Conservation (phyloP, 92 coral and sea anemone genomes). For the Zoanthus sansibaricus region DNA sequence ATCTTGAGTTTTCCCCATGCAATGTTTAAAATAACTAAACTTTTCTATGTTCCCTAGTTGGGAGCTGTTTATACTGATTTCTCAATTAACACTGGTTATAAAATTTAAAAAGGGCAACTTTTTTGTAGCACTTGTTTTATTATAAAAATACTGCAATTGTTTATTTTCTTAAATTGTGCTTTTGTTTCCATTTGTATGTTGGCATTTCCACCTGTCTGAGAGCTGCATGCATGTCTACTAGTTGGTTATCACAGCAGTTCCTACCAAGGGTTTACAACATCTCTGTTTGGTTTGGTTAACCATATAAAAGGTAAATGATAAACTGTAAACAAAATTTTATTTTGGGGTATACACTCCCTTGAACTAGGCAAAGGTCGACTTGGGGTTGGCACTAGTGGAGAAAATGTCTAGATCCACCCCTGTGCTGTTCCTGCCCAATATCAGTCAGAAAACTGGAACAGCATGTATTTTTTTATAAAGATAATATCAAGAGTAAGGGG, state of each 20-base stretch:
- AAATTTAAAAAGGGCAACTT: neutral
- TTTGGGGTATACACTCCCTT: neutral
- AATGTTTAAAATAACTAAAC: neutral
- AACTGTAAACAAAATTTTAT: neutral
- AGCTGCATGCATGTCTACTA: neutral
- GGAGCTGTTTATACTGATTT: neutral
- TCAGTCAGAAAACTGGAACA: no score
- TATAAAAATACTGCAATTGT: neutral
- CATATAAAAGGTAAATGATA: neutral
- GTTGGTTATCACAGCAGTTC: neutral
- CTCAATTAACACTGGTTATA: neutral
- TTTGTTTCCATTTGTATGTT: neutral
- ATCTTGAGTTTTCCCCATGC: neutral
- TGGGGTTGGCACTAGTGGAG: neutral
- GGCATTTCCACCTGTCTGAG: neutral
- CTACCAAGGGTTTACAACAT: neutral
- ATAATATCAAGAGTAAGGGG: neutral
- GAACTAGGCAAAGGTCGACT: neutral
- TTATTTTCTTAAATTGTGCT: neutral
- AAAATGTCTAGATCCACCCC: no score
- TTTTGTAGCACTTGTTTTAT: neutral
- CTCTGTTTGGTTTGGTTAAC: neutral
- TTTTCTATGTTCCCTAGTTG: neutral
- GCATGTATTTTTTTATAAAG: conserved; percentile 9
- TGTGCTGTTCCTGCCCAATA: no score